Evolutionary conservation across 2,797 vertebrate genomes (phyloP), one percentile per base, ranked within the genome.

Genomic region (Tenualosa ilisha): DNA sequence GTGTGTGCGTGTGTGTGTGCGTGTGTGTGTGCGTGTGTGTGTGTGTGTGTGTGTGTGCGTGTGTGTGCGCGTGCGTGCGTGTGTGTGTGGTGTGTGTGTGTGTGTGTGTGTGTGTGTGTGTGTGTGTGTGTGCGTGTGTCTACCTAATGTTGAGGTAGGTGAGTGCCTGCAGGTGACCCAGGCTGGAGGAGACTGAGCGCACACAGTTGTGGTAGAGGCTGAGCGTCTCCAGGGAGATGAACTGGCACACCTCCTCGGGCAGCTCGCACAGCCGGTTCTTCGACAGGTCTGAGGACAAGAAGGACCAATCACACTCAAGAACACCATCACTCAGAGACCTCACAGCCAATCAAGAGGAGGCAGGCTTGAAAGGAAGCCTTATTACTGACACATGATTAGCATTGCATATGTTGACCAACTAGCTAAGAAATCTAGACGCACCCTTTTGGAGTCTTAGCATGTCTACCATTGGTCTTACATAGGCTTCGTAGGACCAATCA

Each of bases 111-210:
- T 31, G 46, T 40, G 0, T 22, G 24, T 20, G 37, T 43, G 54
- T 37, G 54, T 61, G 31, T 61, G 54, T 83, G 59, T 24, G 37
- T 17, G 20, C 51, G 84, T 59, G 83, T 7, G 40, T 87, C 72
- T 59, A 98, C 97, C 97, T 98, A 93, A 98, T 94, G 91, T 98
- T 98, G 96, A 98, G 97, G 97, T 98, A 97, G 91, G 97, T 96
- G 88, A 98, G 97, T 31, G 97, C 96, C 89, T 97, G 98, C 12
- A 98, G 97, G 91, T 98, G 97, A 86, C 94, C 94, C 83, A 98
- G 91, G 90, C 92, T 94, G 37, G 96, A 88, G 54, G 97, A 95
- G 86, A 98, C 91, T 46, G 94, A 95, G 84, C 97, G 96, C 91
- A 98, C 95, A 87, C 98, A 98, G 95, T 99, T 99, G 94, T 99